Conservation (phyloP, 2,797 vertebrate species). For the Rhodeus uyekii region DNA sequence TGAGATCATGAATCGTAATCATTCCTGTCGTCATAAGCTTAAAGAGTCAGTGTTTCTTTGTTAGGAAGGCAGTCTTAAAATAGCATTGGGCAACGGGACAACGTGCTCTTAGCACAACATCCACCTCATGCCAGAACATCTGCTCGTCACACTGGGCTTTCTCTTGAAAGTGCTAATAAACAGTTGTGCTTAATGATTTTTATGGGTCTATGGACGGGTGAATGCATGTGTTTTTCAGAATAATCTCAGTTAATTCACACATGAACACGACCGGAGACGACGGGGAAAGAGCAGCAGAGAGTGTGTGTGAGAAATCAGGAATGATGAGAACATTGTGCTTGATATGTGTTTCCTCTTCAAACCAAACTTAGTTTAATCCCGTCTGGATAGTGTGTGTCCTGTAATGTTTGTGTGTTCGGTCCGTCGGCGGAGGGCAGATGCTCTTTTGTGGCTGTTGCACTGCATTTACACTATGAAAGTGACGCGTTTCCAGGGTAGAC, state of each 20-base stretch:
- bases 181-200: background rate
- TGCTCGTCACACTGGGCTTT: background rate
- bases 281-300: no score
- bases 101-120: background rate
- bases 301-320: no score
- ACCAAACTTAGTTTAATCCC: no score
- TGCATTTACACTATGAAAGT: no score
- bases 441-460: no score
- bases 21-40: constrained; percentile 60
- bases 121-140: background rate
- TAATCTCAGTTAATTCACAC: background rate
- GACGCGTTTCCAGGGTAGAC: no score
- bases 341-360: no score
- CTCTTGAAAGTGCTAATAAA: background rate
- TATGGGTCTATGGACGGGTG: background rate
- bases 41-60: constrained; percentile 61
- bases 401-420: no score
- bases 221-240: background rate
- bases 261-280: no score
- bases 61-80: background rate
- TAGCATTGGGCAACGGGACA: background rate
- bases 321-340: no score
- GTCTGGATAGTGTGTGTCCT: no score
- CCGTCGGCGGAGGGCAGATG: no score
- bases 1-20: background rate